These are phyloP conservation scores for Phaonia tiefii DNA, from an alignment of 2,888 invertebrate genomes.

Conservation along the genomic window DNA sequence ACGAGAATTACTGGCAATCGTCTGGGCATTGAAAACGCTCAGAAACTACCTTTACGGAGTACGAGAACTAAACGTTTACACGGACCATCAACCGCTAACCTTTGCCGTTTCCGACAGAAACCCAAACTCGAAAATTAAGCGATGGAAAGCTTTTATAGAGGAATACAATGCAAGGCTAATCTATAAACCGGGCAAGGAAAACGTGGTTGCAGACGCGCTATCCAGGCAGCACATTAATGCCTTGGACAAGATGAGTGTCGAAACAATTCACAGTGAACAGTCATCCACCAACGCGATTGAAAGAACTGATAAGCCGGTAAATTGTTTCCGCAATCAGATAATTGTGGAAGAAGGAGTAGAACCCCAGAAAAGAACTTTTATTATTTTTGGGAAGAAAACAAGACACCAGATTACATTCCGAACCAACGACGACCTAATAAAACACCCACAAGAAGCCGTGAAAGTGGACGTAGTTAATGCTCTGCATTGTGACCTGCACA, in stretches of 20 bases:
- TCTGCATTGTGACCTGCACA: too few relatives aligned
- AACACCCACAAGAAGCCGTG: constrained; percentile 3
- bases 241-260: constrained; percentile 32
- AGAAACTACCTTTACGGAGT: constrained; percentile 76
- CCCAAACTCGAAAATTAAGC: constrained; percentile 49
- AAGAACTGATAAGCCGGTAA: constrained; percentile 1
- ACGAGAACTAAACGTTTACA: constrained; percentile 65
- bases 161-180: constrained; percentile 38
- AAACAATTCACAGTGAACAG: constrained; percentile 2
- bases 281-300: constrained; percentile 10
- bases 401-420: constrained; percentile 27
- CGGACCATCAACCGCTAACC: constrained; percentile 65
- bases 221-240: constrained; percentile 54
- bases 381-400: constrained; percentile 12
- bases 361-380: constrained; percentile 4
- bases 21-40: constrained; percentile 75
- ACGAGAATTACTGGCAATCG: constrained; percentile 75
- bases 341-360: constrained; percentile 32
- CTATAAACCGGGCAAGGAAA: constrained; percentile 61
- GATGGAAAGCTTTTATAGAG: constrained; percentile 47
- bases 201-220: constrained; percentile 57
- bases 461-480: constrained; percentile 44
- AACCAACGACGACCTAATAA: constrained; percentile 20
- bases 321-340: constrained; percentile 45
- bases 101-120: constrained; percentile 67